Conservation (phyloP, 2,797 vertebrate genomes). For the Nyctibius grandis region DNA sequence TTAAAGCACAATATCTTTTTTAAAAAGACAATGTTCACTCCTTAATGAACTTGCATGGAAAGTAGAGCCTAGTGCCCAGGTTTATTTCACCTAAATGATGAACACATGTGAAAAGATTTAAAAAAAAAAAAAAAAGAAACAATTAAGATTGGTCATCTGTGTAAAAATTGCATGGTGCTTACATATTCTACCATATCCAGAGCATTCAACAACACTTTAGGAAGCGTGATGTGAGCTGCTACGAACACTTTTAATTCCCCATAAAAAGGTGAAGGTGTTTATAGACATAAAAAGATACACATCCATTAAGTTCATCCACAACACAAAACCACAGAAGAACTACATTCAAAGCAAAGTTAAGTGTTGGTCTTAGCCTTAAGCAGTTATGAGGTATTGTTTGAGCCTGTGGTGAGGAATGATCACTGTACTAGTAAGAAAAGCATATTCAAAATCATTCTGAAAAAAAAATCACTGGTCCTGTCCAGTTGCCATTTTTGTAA, state of each 20-base stretch:
- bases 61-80: conserved; percentile 24
- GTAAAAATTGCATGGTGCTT: conserved; percentile 25
- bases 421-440: background rate
- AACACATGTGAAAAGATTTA: conserved; percentile 16
- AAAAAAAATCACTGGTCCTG: conserved; percentile 2
- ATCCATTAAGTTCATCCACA: conserved; percentile 43
- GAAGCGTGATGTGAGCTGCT: background rate
- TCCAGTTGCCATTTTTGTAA: conserved; percentile 6
- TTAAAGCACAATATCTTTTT: conserved; percentile 61
- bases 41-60: conserved; percentile 59
- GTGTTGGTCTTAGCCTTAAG: conserved; percentile 26
- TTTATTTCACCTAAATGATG: conserved; percentile 45
- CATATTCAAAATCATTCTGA: background rate
- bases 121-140: background rate
- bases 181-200: background rate
- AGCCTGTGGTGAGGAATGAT: background rate
- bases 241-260: conserved; percentile 5
- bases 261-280: conserved; percentile 23
- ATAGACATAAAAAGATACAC: conserved; percentile 40
- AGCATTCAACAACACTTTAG: conserved; percentile 34
- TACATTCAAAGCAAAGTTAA: conserved; percentile 37
- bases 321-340: conserved; percentile 43
- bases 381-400: conserved; percentile 45
- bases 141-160: background rate
- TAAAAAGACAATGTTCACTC: conserved; percentile 61